These are phyloP conservation scores for Esox niger DNA, from an alignment of 2,113 vertebrate species.

Conservation along the genomic window DNA sequence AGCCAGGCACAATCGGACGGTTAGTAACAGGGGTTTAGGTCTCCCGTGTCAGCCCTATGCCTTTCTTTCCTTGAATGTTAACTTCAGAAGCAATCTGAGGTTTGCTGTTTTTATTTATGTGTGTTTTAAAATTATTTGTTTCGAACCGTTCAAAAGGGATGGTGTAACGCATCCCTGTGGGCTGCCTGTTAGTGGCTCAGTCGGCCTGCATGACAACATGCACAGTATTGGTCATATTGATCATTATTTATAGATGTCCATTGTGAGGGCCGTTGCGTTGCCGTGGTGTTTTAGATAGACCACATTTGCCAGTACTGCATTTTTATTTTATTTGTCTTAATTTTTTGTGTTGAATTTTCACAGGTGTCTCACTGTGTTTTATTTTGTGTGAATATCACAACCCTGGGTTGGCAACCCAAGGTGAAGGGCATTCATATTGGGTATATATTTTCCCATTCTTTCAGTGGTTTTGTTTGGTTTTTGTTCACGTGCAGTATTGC, in stretches of 20 bases:
- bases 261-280: conserved; percentile 5
- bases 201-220: conserved; percentile 42
- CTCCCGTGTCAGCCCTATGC: conserved; percentile 7
- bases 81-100: background rate
- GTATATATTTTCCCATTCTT: conserved; percentile 8
- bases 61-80: background rate
- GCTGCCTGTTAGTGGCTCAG: conserved; percentile 28
- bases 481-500: conserved; percentile 55
- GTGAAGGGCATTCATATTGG: conserved; percentile 34
- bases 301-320: conserved; percentile 20
- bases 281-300: conserved; percentile 25
- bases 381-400: conserved; percentile 2
- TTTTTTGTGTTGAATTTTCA: background rate
- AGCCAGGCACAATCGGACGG: background rate
- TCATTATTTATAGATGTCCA: conserved; percentile 42
- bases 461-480: conserved; percentile 35
- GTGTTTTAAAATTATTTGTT: background rate
- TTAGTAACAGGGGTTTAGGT: conserved; percentile 14
- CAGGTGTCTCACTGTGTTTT: background rate
- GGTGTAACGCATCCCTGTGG: background rate
- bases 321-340: conserved; percentile 2
- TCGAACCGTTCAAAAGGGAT: background rate
- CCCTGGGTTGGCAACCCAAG: conserved; percentile 16
- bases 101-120: conserved; percentile 3
- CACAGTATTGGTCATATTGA: conserved; percentile 68